Conservation (phyloP, 2,113 vertebrate genomes). For the Toxotes chatareus region DNA sequence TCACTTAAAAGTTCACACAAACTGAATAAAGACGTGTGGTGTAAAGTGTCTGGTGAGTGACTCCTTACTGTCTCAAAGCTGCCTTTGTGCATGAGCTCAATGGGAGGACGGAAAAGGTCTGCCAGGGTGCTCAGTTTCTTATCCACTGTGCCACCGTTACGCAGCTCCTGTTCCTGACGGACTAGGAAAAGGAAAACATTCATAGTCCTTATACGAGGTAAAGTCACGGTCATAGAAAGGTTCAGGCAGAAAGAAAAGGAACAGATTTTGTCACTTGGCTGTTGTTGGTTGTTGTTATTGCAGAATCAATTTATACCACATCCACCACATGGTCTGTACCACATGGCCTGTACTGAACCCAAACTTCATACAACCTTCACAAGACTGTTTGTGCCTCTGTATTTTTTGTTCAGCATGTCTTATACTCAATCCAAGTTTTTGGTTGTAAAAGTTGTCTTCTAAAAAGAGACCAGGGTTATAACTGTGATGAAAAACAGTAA, state of each 20-base stretch:
- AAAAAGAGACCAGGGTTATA: not conserved
- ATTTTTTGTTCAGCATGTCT: not conserved
- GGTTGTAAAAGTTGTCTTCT: not conserved
- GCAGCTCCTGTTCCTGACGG: slow-evolving; percentile 97
- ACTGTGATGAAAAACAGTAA: not conserved
- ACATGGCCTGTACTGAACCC: not conserved
- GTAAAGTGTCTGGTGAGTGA: slow-evolving; percentile 36
- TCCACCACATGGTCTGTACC: not conserved
- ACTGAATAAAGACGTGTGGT: slow-evolving; percentile 21
- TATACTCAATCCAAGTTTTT: not conserved
- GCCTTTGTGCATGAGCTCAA: slow-evolving; percentile 99
- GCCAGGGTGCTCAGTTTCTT: slow-evolving; percentile 98
- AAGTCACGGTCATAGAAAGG: not conserved
- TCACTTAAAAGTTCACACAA: slow-evolving; percentile 42
- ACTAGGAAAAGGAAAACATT: slow-evolving; percentile 81
- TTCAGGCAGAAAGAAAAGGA: not conserved
- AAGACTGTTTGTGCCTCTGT: not conserved
- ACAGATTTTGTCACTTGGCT: not conserved
- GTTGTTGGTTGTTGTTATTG: not conserved
- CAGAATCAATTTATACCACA: not conserved
- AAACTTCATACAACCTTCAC: not conserved
- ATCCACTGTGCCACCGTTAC: slow-evolving; percentile 96
- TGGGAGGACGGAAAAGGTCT: slow-evolving; percentile 97
- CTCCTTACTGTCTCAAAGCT: slow-evolving; percentile 97
- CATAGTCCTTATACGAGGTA: not conserved